phyloP scores from a whole-genome alignment of 1,140 invertebrate genomes.

The Pseudomyrmex sp. region DNA sequence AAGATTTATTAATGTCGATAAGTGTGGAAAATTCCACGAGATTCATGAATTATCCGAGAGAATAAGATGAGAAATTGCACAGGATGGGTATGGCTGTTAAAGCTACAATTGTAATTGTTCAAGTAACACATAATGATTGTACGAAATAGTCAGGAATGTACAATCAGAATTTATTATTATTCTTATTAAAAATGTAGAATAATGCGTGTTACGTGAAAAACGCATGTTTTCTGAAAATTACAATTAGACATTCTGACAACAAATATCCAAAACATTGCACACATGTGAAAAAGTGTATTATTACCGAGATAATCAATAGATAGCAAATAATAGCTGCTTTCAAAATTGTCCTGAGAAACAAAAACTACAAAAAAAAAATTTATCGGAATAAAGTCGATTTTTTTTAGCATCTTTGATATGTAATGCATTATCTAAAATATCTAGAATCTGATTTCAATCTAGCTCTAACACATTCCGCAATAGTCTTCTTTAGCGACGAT shows the following conservation, averaged over 20 bases:
- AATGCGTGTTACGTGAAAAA: neutral
- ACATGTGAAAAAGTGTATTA: too few relatives aligned
- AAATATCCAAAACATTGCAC: neutral
- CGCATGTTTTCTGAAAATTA: neutral
- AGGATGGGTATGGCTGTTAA: slow-evolving; percentile 8
- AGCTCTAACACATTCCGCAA: too few relatives aligned
- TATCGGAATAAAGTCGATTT: neutral
- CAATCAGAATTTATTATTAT: neutral
- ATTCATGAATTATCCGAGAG: slow-evolving; percentile 14
- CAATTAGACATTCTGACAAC: neutral
- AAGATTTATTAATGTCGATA: slow-evolving; percentile 49
- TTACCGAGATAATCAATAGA: neutral
- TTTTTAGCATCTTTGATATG: neutral
- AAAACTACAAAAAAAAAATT: neutral
- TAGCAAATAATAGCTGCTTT: neutral
- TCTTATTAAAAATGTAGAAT: neutral
- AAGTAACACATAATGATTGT: slow-evolving; percentile 4
- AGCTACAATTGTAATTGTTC: neutral
- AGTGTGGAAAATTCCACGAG: slow-evolving; percentile 49
- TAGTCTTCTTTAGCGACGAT: neutral
- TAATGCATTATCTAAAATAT: neutral
- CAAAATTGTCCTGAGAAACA: neutral
- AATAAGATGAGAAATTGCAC: slow-evolving; percentile 1
- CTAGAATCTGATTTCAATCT: neutral
- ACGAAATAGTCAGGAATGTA: slow-evolving; percentile 3